Evolutionary conservation across 2,888 invertebrate species (phyloP), one percentile per base, ranked within the genome.

Genomic region (Deroplatys truncata): DNA sequence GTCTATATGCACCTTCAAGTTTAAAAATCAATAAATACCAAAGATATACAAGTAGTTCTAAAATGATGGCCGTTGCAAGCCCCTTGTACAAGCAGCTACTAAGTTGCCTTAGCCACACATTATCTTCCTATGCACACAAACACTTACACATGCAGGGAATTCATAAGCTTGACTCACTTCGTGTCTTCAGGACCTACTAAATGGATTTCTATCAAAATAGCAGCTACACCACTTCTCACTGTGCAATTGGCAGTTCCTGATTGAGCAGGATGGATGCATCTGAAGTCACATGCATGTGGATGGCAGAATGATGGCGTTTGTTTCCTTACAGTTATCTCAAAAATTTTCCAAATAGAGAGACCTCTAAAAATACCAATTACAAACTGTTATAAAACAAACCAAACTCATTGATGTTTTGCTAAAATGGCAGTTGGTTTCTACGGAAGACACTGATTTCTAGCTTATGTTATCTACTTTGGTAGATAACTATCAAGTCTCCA

Each of bases 391-490:
- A 87, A 83, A 28, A 15, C 82, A 87, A 87, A 35, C 82, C 35
- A 87, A 87, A 87, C 82, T 83, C 35, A 29, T 84, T 84, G 82
- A 82, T 82, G 7, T 56, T 31, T 82, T 83, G 28, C 83, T 87
- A 85, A 87, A 28, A 13, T 87, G 87, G 87, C 87, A 87, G 87
- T 87, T 87, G 25, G 35, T 87, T 87, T 87, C 87, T 87, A 87
- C 31, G 87, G 87, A 87, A 87, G 87, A 87, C 87, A 35, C 82
- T 82, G 87, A 87, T 83, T 87, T 35, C 87, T 82, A 87, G 10
- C 13, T 31, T 86, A 4, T 35, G 29, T 83, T 25, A 31, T 83
- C 35, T 35, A 82, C 43, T n/a, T 82, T 43, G 28, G 25, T 87
- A 31, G 28, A n/a, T 83, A 83, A 25, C 31, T 43, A 82, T 87